Percentiles rank a stretch among this genome's conserved stretches.
Evolutionary conservation across 2,888 invertebrate genomes (phyloP).

Genomic region (Platycnemis pennipes): DNA sequence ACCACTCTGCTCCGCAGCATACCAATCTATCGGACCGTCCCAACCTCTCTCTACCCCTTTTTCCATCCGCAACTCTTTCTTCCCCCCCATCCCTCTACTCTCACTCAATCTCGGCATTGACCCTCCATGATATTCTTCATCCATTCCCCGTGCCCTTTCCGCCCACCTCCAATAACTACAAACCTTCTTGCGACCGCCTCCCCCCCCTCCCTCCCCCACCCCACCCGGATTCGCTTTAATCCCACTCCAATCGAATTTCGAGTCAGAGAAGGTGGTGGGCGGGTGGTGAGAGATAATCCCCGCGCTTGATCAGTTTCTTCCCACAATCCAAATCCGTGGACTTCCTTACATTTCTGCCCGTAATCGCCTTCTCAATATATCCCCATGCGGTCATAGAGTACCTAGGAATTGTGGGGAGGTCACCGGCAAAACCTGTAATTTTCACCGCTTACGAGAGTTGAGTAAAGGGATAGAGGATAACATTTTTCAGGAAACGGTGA

Average conservation of each 20-base stretch:
- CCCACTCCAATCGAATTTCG: slow-evolving; percentile 14
- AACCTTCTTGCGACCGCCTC: not conserved
- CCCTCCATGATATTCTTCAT: not conserved
- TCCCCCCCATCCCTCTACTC: not conserved
- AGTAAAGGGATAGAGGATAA: no score
- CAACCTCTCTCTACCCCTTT: not conserved
- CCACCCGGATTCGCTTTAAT: not conserved
- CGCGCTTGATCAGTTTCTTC: not conserved
- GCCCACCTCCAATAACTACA: not conserved
- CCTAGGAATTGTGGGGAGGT: no score
- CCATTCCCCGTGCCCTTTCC: not conserved
- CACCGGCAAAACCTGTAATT: no score
- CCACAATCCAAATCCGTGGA: no score
- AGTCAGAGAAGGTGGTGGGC: not conserved
- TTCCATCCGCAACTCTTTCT: not conserved
- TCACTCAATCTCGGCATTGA: not conserved
- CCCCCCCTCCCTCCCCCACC: not conserved
- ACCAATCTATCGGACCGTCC: slow-evolving; percentile 39
- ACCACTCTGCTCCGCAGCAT: slow-evolving; percentile 12
- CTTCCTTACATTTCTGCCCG: no score
- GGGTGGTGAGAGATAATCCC: not conserved
- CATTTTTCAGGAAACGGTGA: no score
- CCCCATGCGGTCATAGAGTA: no score
- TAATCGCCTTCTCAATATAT: no score
- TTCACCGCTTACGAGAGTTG: no score